Base-by-base conservation (phyloP, 1,140 invertebrate genomes). In the Monomorium pharaonis region DNA sequence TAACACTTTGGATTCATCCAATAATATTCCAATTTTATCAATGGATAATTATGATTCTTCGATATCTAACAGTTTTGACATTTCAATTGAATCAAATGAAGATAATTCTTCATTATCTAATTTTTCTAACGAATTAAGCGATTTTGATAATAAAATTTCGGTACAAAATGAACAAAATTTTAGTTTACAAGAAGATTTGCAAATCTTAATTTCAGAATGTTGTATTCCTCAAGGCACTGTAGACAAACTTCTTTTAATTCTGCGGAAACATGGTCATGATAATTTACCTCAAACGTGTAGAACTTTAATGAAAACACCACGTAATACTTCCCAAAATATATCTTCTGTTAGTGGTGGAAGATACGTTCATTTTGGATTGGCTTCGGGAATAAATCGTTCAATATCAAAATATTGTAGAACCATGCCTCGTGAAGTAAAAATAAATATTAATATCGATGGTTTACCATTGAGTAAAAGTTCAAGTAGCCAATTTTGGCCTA, bases 291-390 rank as follows among this genome's bases (percentile, higher is more conserved):
- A 60, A 60, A 60, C 56, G 56, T 65, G 62, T 42, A 65, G 18
- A 65, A 37, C 33, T n/a, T 65, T 65, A 42, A 65, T 62, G 60
- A 37, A 62, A 62, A 62, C 60, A 62, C 27, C 30, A 33, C 60
- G 60, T 62, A 62, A 62, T 62, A 62, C 1, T 30, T 62, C 16
- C 0, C 16, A 16, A 30, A 18, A 62, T 30, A 62, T 30, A 62
- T 18, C 6, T 37, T n/a, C 18, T 37, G 9, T 63, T 30, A 33
- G 30, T 63, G 62, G 30, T n/a, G 62, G 62, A 37, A 63, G 30
- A 63, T 63, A 63, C 30, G 18, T 37, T 63, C 30, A 63, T 63
- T 63, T 63, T 30, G 30, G 27, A 63, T 63, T 63, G 9, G 30
- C 60, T 56, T 56, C 21, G 54, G 54, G 54, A 56, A n/a, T n/a